Evolutionary conservation across 2,888 invertebrate genomes (phyloP), one percentile per base, ranked within the genome.

Genomic region (Odontocolon sp.): DNA sequence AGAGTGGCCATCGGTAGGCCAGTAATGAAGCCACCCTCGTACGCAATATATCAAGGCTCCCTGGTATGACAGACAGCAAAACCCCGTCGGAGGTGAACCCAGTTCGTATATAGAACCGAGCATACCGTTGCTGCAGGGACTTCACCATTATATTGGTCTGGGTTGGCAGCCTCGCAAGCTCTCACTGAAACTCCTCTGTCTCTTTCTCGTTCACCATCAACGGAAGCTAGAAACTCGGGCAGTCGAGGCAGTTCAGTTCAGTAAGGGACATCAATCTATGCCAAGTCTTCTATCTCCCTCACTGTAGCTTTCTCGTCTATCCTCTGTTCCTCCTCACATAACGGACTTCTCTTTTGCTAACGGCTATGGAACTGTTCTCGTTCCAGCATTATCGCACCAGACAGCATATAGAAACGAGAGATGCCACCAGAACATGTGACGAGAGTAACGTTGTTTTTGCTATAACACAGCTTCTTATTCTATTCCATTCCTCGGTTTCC

Each of bases 261-360:
- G 63, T 56, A 57, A 77, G 67, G 72, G 75, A 80, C 82, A 85
- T 85, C 83, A 84, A 84, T 85, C 84, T 84, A 80, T 79, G 82
- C 79, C 80, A 80, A 78, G 70, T 68, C 72, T 56, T 74, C 67
- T 50, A 28, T 67, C 77, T 61, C 72, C 18, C 70, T 16, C 63
- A 50, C 67, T 52, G 72, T 23, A 61, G 40, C 54, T 70, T 71
- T 50, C 64, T 67, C 21, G 40, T 56, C 63, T 59, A 70, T 67
- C 61, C 74, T 68, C 61, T 77, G 54, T 61, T 66, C 47, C 38
- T 33, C 57, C 38, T 16, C 31, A 38, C 21, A 28, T 31, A 69
- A 50, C 50, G 45, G 33, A 38, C 14, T 18, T 33, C 47, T 57
- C 31, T 74, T 68, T 50, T n/a, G 50, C 45, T 50, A 64, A 45